Percentiles rank a stretch among this genome's conserved stretches.
These are phyloP conservation scores for Bucorvus abyssinicus DNA, from an alignment of 2,797 vertebrate species.

Conservation along the genomic window DNA sequence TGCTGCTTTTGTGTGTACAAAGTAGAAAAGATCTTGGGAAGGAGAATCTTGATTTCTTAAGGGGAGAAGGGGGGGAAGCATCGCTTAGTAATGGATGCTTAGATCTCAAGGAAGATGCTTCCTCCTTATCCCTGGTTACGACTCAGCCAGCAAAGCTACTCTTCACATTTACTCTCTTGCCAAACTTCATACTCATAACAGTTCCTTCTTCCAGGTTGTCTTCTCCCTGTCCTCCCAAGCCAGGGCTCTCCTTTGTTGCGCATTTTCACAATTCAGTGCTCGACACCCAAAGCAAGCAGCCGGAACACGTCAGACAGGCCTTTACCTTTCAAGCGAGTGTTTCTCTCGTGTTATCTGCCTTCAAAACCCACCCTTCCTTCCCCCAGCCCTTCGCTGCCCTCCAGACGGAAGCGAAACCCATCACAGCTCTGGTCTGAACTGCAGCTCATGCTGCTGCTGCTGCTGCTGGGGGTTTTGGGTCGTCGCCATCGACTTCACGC, in stretches of 20 bases:
- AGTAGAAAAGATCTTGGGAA: constrained; percentile 24
- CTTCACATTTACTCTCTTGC: not conserved
- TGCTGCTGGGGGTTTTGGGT: not conserved
- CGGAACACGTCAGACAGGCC: not conserved
- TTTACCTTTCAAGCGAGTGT: not conserved
- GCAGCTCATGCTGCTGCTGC: not conserved
- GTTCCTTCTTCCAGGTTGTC: not conserved
- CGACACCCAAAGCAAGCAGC: not conserved
- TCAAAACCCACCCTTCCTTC: constrained; percentile 46
- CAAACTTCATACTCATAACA: not conserved
- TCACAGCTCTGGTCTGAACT: not conserved
- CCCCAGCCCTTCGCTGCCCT: constrained; percentile 7
- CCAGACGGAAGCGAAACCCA: constrained; percentile 63
- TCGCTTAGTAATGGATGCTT: not conserved
- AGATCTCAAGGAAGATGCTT: not conserved
- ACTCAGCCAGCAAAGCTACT: not conserved
- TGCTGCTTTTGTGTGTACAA: not conserved
- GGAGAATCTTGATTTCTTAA: not conserved
- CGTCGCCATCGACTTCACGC: not conserved
- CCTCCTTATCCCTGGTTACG: not conserved
- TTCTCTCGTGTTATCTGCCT: constrained; percentile 5
- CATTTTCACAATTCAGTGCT: accelerated
- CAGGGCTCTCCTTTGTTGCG: accelerated
- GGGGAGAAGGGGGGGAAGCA: accelerated
- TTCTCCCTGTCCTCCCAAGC: not conserved